Evolutionary conservation across 37 sponge, comb jelly and placozoan species (phyloP).

Genomic region (Spongilla lacustris): DNA sequence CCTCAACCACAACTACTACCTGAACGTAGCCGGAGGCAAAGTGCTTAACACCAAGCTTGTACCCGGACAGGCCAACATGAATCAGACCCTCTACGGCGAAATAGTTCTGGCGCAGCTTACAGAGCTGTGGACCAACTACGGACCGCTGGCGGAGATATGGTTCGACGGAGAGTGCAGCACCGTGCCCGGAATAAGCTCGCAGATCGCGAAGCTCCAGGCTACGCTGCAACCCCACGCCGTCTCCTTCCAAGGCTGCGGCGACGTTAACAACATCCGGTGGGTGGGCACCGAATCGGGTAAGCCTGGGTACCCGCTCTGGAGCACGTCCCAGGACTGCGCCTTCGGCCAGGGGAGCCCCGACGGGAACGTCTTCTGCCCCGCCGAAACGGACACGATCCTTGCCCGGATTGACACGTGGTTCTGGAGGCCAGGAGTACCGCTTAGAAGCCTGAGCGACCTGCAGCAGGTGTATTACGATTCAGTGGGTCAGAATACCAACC

Average conservation of each 20-base stretch:
- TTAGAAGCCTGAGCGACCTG: slow-evolving; percentile 28
- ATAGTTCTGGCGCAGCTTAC: slow-evolving; percentile 60
- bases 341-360: slow-evolving; percentile 23
- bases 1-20: slow-evolving; percentile 63
- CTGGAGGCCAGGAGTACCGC: slow-evolving; percentile 10
- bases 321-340: slow-evolving; percentile 29
- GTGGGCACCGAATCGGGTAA: slow-evolving; percentile 56
- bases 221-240: slow-evolving; percentile 55
- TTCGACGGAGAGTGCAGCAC: slow-evolving; percentile 60
- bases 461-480: slow-evolving; percentile 38
- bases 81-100: slow-evolving; percentile 52
- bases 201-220: slow-evolving; percentile 11
- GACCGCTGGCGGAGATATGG: slow-evolving; percentile 60
- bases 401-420: slow-evolving; percentile 50
- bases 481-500: slow-evolving; percentile 45
- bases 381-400: slow-evolving; percentile 66
- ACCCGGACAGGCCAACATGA: slow-evolving; percentile 60
- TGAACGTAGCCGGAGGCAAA: slow-evolving; percentile 34
- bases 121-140: slow-evolving; percentile 69
- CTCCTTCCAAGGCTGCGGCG: slow-evolving; percentile 48
- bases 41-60: slow-evolving; percentile 22
- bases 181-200: slow-evolving; percentile 41
- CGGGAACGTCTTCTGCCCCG: slow-evolving; percentile 58
- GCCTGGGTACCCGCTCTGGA: slow-evolving; percentile 60
- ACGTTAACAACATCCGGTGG: slow-evolving; percentile 50